Percentiles rank a stretch among this genome's conserved stretches.
Conservation (phyloP, 2,113 vertebrate species). For the Calonectris borealis region DNA sequence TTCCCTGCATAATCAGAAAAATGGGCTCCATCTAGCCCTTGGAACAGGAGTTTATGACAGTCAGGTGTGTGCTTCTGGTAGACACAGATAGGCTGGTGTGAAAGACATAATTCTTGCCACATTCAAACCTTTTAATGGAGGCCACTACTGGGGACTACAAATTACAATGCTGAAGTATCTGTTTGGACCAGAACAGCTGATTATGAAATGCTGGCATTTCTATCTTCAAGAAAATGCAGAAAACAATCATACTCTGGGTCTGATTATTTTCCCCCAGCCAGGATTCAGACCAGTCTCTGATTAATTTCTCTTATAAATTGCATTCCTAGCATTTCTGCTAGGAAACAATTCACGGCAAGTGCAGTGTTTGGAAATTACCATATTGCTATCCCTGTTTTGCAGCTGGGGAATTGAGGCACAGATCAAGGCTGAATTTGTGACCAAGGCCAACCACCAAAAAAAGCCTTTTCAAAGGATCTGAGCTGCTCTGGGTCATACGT, state of each 20-base stretch:
- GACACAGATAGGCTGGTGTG: slow-evolving; percentile 6
- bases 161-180: slow-evolving; percentile 25
- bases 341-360: neutral
- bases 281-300: slow-evolving; percentile 33
- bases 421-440: neutral
- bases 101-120: slow-evolving; percentile 1
- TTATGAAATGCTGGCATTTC: slow-evolving; percentile 35
- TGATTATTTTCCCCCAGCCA: slow-evolving; percentile 20
- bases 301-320: slow-evolving; percentile 39
- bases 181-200: slow-evolving; percentile 13
- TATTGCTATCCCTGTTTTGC: neutral
- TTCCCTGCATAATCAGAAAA: slow-evolving; percentile 9
- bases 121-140: neutral
- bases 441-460: neutral
- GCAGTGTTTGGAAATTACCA: neutral
- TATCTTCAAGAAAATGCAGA: slow-evolving; percentile 33
- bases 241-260: slow-evolving; percentile 9
- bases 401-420: neutral
- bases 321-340: slow-evolving; percentile 24
- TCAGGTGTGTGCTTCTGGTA: slow-evolving; percentile 28
- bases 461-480: neutral
- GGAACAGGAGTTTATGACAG: slow-evolving; percentile 5
- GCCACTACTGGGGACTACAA: slow-evolving; percentile 1
- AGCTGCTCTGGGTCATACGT: neutral
- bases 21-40: neutral